Evolutionary conservation across 2,888 invertebrate species (phyloP), one percentile per base, ranked within the genome.

Genomic region (Zootermopsis nevadensis): DNA sequence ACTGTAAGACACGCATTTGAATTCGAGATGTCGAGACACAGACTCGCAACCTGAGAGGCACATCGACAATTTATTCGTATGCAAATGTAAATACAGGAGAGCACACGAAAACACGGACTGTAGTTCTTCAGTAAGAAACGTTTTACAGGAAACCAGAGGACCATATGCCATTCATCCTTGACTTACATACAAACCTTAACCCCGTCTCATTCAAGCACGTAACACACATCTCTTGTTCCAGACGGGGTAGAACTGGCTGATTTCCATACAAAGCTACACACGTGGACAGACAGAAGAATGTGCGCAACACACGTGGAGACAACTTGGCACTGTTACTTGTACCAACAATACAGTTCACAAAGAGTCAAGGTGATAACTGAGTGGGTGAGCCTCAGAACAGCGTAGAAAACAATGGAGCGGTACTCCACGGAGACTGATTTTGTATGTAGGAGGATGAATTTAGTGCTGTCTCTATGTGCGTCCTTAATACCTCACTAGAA

Each of bases 251-350:
- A 55, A 22, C 67, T 30, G 30, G 67, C 67, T 19, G 15, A 69
- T 69, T 69, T 69, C 31, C 69, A 69, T 69, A 69, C 69, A 69
- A 69, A 69, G 69, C 69, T 69, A 33, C 33, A 69, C 69, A 69
- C 69, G 69, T 69, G 69, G 33, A 69, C 10, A 7, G 69, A 8
- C 27, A 66, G 30, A n/a, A 66, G 27, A 27, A 27, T 30, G 69
- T 22, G 69, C 19, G 27, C 30, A 30, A 22, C 31, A 69, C 69
- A 69, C 69, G 69, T 69, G 69, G 69, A 30, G 69, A 60, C 60
- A 60, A 60, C 60, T 60, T 60, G 60, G 60, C 60, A 60, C 60
- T 60, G 60, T 60, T 60, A n/a, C 1, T n/a, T 60, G 27, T 60
- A 60, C 0, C 60, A 60, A 60, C 27, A 60, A 60, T 60, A 27